These are phyloP conservation scores for Sardinella longiceps DNA, from an alignment of 2,797 vertebrate genomes.

Conservation along the genomic window DNA sequence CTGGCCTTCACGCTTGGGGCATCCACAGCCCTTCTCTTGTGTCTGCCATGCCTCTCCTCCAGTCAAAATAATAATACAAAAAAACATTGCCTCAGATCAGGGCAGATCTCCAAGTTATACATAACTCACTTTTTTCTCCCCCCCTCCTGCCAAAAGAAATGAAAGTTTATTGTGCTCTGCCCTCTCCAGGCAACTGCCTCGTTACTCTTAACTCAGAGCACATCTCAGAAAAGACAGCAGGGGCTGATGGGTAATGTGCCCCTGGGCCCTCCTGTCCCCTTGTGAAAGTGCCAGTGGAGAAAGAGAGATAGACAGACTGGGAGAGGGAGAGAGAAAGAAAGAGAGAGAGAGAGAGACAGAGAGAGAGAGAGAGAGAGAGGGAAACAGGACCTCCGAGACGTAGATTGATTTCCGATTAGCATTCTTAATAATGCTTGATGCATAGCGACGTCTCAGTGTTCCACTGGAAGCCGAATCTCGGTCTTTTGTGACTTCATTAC, in stretches of 20 bases:
- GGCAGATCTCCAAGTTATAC: neutral
- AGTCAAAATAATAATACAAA: neutral
- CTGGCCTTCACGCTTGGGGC: neutral
- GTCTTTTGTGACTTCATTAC: neutral
- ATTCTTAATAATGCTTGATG: neutral
- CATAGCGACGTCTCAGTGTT: neutral
- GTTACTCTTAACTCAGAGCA: neutral
- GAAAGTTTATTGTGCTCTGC: neutral
- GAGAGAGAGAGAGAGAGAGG: neutral
- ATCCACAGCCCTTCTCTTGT: neutral
- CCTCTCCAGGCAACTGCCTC: neutral
- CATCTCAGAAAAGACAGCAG: neutral
- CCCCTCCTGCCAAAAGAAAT: neutral
- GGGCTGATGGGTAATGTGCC: neutral
- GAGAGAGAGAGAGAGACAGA: neutral
- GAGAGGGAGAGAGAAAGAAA: neutral
- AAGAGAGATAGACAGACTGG: neutral
- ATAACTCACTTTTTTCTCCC: neutral
- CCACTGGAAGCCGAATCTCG: neutral
- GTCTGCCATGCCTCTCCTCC: neutral
- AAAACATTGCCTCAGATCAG: neutral
- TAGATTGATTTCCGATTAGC: conserved; percentile 9
- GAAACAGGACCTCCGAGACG: neutral
- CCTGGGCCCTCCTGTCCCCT: neutral
- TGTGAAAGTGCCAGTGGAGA: neutral